phyloP scores from a whole-genome alignment of 2,113 vertebrate genomes.

The Bubo scandiacus region DNA sequence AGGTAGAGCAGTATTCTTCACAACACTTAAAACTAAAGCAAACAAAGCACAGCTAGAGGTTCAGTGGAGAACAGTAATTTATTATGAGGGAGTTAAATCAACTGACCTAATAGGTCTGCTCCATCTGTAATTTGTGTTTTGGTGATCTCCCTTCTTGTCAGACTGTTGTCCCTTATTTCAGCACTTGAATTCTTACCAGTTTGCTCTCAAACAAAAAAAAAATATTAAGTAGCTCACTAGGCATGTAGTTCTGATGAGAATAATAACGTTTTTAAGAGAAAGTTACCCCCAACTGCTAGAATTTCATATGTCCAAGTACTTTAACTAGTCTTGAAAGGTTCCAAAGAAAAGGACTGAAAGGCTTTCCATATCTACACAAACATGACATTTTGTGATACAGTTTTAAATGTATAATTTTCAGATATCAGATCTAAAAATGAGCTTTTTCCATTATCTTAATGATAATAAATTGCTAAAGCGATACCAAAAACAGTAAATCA shows the following conservation, averaged over 20 bases:
- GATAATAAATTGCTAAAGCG: background rate
- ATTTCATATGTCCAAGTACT: background rate
- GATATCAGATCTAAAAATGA: background rate
- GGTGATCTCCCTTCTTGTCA: background rate
- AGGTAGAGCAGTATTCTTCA: background rate
- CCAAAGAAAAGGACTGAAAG: background rate
- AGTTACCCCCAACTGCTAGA: background rate
- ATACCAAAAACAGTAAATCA: background rate
- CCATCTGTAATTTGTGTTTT: background rate
- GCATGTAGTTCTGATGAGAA: background rate
- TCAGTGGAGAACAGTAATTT: background rate
- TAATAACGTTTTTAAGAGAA: background rate
- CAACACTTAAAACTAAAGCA: background rate
- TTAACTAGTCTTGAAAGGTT: background rate
- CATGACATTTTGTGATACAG: background rate
- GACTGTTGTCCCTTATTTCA: background rate
- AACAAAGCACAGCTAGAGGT: background rate
- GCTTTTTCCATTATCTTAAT: background rate
- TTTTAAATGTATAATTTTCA: conserved; percentile 13
- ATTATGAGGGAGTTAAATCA: background rate
- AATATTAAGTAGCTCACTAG: background rate
- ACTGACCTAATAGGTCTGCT: background rate
- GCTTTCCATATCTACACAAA: background rate
- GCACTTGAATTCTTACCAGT: background rate
- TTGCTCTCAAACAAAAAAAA: background rate